Evolutionary conservation across 2,113 vertebrate genomes (phyloP), one percentile per base, ranked within the genome.

Genomic region (Haemorhous mexicanus): DNA sequence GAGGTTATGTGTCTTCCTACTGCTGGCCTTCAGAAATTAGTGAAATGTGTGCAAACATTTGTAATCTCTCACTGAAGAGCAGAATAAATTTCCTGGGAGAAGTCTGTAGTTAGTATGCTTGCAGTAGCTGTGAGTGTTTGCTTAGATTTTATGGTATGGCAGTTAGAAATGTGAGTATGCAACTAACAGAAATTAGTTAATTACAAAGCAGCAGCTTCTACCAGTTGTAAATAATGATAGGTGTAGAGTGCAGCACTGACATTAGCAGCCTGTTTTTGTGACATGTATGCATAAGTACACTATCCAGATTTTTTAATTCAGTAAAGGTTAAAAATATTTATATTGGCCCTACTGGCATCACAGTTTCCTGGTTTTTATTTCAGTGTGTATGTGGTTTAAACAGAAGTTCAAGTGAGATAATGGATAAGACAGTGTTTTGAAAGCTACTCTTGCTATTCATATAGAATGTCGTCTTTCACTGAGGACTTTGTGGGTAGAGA

Each of bases 41-140:
- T 11, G n/a, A 92, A 62, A 90, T 75, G 46, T 75, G 62, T 91
- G 75, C 84, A 95, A 97, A 94, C 62, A 59, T 80, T 88, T 92
- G 70, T 87, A 74, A 78, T 80, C 69, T 69, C 55, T 92, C 52
- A 35, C 37, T 63, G 21, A 59, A 80, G 53, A 72, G 84, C 63
- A 87, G 74, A 96, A 76, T 88, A 95, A 80, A 90, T 94, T 86
- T 94, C 76, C 82, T 19, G 56, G 93, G 61, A 50, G 87, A 85
- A 77, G 90, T 89, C 80, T 91, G 49, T 87, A 76, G 50, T 92
- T 70, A 37, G 56, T 39, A 63, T 89, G 75, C 81, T 66, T 89
- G 66, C 77, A 70, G 70, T 81, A 74, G 63, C 74, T 81, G 66
- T 30, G 78, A 75, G 78, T 55, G 55, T 96, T 96, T 95, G 72